Conservation (phyloP, 1,140 invertebrate species). For the Trialeurodes vaporariorum region DNA sequence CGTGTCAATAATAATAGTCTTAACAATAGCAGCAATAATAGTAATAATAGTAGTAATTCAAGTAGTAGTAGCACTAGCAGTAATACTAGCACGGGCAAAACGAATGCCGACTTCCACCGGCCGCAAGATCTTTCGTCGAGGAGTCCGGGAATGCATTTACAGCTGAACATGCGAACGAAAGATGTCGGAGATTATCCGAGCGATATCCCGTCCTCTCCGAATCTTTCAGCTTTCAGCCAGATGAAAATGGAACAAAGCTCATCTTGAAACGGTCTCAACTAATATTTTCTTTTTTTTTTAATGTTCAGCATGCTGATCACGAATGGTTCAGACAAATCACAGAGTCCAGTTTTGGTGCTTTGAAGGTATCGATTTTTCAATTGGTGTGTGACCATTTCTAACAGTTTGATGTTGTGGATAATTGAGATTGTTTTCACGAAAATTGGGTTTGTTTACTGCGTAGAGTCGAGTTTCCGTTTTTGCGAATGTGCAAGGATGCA, state of each 20-base stretch:
- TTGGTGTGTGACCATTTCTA: too few relatives aligned
- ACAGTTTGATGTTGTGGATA: too few relatives aligned
- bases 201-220: background rate
- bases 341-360: too few relatives aligned
- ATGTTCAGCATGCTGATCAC: too few relatives aligned
- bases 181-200: background rate
- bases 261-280: background rate
- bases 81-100: background rate
- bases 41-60: background rate
- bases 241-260: background rate
- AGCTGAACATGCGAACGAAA: background rate
- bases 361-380: too few relatives aligned
- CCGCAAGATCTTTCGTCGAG: background rate
- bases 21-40: constrained; percentile 6
- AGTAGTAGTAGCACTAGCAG: constrained; percentile 1
- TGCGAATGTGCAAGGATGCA: too few relatives aligned
- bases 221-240: background rate
- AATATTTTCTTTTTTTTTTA: too few relatives aligned
- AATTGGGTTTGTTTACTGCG: too few relatives aligned
- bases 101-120: background rate
- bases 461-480: too few relatives aligned
- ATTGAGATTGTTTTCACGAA: too few relatives aligned
- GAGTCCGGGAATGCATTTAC: background rate
- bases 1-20: constrained; percentile 3
- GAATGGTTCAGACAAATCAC: too few relatives aligned